Percentiles rank a stretch among this genome's conserved stretches.
These are phyloP conservation scores for Philypnodon macrostomus DNA, from an alignment of 2,797 vertebrate species.

Conservation along the genomic window DNA sequence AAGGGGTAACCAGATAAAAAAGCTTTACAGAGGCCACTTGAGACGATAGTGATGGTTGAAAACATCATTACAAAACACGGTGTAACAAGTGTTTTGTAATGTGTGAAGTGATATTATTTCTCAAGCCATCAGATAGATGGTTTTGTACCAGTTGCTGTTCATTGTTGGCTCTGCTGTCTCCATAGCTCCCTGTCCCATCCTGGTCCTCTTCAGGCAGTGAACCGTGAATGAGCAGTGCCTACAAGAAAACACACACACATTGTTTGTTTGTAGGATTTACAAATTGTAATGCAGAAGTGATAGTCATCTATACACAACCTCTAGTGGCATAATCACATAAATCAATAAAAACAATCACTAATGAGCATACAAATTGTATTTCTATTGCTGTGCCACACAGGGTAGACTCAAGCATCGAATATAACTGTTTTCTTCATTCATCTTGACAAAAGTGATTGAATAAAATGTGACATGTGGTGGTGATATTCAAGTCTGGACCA, in stretches of 20 bases:
- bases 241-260: conserved; percentile 18
- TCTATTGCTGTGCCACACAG: not conserved
- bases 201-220: conserved; percentile 96
- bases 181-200: conserved; percentile 84
- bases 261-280: conserved; percentile 1
- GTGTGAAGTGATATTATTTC: conserved; percentile 30
- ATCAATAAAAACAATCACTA: not conserved
- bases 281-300: not conserved
- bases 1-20: conserved; percentile 51
- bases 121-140: conserved; percentile 38
- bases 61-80: conserved; percentile 47
- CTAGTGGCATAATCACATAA: conserved; percentile 2
- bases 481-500: not conserved
- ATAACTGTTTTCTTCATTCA: not conserved
- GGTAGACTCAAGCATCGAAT: not conserved
- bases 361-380: too few species aligned
- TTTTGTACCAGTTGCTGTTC: conserved; percentile 92
- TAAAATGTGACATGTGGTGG: conserved; percentile 4
- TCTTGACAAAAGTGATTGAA: not conserved
- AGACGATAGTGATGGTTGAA: conserved; percentile 38
- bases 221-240: conserved; percentile 93
- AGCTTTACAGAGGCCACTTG: conserved; percentile 33
- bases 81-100: too few species aligned
- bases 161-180: conserved; percentile 78
- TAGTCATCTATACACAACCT: not conserved